Conservation (phyloP, 2,888 invertebrate species). For the Metellina segmentata region DNA sequence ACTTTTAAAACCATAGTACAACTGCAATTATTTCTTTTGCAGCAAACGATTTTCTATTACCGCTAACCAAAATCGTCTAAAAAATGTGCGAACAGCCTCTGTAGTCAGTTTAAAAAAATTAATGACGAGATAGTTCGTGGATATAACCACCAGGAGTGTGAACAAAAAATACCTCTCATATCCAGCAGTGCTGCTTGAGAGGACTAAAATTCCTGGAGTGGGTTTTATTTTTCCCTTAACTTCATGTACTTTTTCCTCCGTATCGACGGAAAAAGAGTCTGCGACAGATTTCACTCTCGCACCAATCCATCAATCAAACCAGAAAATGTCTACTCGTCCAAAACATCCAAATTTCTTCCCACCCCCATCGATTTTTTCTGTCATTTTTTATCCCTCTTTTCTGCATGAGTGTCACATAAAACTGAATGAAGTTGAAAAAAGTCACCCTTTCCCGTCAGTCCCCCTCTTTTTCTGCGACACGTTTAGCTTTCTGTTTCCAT, state of each 20-base stretch:
- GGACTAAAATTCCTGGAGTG: too few species aligned
- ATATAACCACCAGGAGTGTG: too few species aligned
- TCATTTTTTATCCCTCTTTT: not conserved
- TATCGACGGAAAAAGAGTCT: not conserved
- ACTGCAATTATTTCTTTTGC: too few species aligned
- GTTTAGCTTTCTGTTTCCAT: slow-evolving; percentile 38
- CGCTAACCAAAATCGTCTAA: too few species aligned
- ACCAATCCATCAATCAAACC: slow-evolving; percentile 47
- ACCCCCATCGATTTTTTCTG: slow-evolving; percentile 1
- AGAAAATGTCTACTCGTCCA: slow-evolving; percentile 16
- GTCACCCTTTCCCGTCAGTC: not conserved
- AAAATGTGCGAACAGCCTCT: too few species aligned
- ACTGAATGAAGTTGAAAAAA: slow-evolving; percentile 16
- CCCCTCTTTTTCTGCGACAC: slow-evolving; percentile 11
- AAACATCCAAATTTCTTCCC: slow-evolving; percentile 43
- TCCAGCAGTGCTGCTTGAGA: too few species aligned
- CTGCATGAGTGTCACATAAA: slow-evolving; percentile 11
- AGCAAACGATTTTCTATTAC: too few species aligned
- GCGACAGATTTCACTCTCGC: slow-evolving; percentile 43
- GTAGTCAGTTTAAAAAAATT: too few species aligned
- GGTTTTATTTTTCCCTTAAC: not conserved
- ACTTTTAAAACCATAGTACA: too few species aligned
- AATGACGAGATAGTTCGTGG: too few species aligned
- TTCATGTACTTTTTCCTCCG: not conserved
- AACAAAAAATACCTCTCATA: too few species aligned